These are phyloP conservation scores for Entomobrya multifasciata DNA, from an alignment of 2,888 invertebrate genomes.

Conservation along the genomic window DNA sequence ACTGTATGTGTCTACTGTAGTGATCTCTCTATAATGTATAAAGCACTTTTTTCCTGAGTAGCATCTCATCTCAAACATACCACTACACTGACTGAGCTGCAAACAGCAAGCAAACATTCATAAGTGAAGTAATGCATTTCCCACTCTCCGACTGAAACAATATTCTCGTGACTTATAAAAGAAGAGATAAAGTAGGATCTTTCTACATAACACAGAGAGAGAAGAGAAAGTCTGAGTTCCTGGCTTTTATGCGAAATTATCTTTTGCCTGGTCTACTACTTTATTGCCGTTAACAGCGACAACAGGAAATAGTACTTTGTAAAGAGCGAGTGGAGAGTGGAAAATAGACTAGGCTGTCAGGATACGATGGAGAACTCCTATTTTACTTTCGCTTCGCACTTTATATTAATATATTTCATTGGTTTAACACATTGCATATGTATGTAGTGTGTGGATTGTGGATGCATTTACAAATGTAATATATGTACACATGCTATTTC, in stretches of 20 bases:
- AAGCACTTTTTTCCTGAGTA: background rate
- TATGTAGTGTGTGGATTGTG: no score
- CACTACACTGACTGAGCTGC: background rate
- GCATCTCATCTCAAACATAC: background rate
- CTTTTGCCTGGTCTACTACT: constrained; percentile 29
- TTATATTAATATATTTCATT: constrained; percentile 6
- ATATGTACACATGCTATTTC: no score
- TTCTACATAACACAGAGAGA: no score
- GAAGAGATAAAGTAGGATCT: constrained; percentile 19
- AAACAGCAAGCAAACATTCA: no score
- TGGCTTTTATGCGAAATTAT: background rate
- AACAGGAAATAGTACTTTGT: constrained; percentile 65
- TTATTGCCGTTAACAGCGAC: constrained; percentile 66
- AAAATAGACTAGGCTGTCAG: constrained; percentile 52
- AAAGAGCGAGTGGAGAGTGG: constrained; percentile 4
- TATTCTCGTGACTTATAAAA: constrained; percentile 7
- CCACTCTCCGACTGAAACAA: no score
- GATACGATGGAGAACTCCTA: background rate
- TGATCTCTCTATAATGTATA: background rate
- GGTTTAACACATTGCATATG: no score
- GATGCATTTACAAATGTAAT: no score
- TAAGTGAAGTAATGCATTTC: no score
- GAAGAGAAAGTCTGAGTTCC: background rate
- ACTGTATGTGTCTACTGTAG: no score
- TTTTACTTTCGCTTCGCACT: constrained; percentile 28